Evolutionary conservation across 1,140 invertebrate genomes (phyloP), one percentile per base, ranked within the genome.

Genomic region (Drosophila pallidifrons): DNA sequence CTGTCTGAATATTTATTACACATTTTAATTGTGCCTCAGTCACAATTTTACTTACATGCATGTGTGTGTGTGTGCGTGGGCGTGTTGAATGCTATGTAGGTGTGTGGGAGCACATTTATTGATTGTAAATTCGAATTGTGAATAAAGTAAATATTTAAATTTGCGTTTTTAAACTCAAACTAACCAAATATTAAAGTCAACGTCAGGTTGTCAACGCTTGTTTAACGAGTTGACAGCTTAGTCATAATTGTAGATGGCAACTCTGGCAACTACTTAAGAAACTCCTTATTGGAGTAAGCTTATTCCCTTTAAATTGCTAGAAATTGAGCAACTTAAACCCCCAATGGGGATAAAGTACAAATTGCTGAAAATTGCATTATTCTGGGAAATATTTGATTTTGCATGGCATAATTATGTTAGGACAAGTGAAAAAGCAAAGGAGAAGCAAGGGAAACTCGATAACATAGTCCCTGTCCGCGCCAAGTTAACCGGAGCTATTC

Each of bases 11-110:
- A 63, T 75, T 61, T 69, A 59, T 69, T 61, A 10, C 49, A 11
- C 15, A 63, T 69, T 75, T 69, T 69, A 69, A 75, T 75, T 69
- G 72, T 63, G 32, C 2, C 6, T 28, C 60, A 16, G 35, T 52
- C 11, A 41, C 13, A 64, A 41, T 54, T n/a, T 43, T 38, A 8
- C 8, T 3, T 8, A 38, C 57, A 13, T 8, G 45, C 28, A 55
- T 5, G 6, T 49, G 20, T 69, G n/a, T 16, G 25, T 32, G 25
- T 68, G 30, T 28, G 38, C 45, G 41, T 11, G 8, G 6, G 35
- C 8, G 35, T 38, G 3, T 11, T 38, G 30, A 32, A 7, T 1
- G 7, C 30, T 68, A n/a, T n/a, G 25, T 32, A 7, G 32, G 4
- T 52, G 32, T 55, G 52, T 51, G 20, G 49, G 28, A n/a, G 35